Base-by-base conservation (phyloP, 2,888 invertebrate genomes). In the Drosophila tripunctata region DNA sequence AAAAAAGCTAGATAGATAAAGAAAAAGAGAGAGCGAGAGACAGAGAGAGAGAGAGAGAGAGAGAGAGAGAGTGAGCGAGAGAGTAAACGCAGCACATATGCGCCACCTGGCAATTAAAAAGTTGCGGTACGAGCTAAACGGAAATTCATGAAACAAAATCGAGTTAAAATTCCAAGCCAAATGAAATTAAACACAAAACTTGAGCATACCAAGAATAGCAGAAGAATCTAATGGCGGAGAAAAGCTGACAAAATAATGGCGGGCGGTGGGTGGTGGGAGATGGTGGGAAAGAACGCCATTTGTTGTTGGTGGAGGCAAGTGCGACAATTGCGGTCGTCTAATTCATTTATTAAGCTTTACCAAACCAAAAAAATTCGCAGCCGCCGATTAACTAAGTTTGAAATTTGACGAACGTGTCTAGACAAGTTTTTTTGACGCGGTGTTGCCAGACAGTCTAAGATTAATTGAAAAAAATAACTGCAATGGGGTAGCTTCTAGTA, bases 141-240 rank as follows among this genome's bases (percentile, higher is more conserved):
- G 61, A 27, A 55, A 45, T 60, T 64, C 71, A 36, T 40, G 51
- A 24, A 66, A 62, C 56, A 27, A 62, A 82, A 82, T 79, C 63
- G 66, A 78, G 75, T 78, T 79, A 73, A 81, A 75, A 65, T 68
- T 52, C 71, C 64, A 55, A 66, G 54, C 58, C 47, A 74, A 82
- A 83, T 82, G 71, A 66, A 82, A 84, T 82, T 75, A 81, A 81
- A 65, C 58, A 45, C 50, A 64, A 67, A 81, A 77, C 75, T 82
- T 80, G 65, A 27, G 38, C 41, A 41, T 54, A 45, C 2, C 27
- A 27, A 27, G 10, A 27, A 10, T 27, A 24, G 35, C 31, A 27
- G 40, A 47, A n/a, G 41, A 36, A 36, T 27, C 14, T 14, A 15
- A 5, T 10, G 43, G 2, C 2, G 24, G 8, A 2, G 45, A 2